Evolutionary conservation across 1,140 invertebrate species (phyloP).

Genomic region (Drosophila takahashii): DNA sequence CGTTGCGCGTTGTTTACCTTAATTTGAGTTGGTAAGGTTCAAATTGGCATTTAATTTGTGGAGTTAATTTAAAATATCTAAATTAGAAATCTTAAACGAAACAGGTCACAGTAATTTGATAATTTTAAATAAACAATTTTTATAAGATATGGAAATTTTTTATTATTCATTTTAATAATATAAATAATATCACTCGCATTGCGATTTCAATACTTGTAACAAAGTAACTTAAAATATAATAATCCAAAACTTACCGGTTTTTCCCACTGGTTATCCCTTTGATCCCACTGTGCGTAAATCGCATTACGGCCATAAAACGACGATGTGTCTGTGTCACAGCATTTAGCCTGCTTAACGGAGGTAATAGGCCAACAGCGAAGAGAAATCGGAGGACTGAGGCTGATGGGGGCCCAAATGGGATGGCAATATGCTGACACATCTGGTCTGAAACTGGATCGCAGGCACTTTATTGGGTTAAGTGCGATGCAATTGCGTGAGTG

Average conservation of each 20-base stretch:
- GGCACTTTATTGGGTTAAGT: constrained; percentile 72
- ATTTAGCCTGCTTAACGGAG: constrained; percentile 40
- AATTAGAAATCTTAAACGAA: no score
- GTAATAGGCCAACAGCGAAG: constrained; percentile 27
- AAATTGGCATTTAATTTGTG: not conserved
- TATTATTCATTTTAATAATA: no score
- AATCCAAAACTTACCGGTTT: not conserved
- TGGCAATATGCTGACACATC: constrained; percentile 59
- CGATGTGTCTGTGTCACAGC: constrained; percentile 32
- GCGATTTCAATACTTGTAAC: no score
- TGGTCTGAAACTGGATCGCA: constrained; percentile 35
- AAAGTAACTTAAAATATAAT: no score
- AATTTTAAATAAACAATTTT: no score
- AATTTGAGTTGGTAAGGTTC: not conserved
- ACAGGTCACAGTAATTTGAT: no score
- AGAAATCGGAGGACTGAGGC: not conserved
- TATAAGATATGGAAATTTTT: no score
- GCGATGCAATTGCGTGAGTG: constrained; percentile 26
- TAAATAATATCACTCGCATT: no score
- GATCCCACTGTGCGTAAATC: constrained; percentile 34
- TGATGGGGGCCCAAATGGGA: not conserved
- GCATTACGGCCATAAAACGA: constrained; percentile 60
- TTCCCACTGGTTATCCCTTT: not conserved
- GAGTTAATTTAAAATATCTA: not conserved
- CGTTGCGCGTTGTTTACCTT: not conserved